A percentile compares a stretch with the other conserved stretches of the same genome.
These are phyloP conservation scores for Drosophila diplacantha DNA, from an alignment of 2,888 invertebrate genomes.

Conservation along the genomic window DNA sequence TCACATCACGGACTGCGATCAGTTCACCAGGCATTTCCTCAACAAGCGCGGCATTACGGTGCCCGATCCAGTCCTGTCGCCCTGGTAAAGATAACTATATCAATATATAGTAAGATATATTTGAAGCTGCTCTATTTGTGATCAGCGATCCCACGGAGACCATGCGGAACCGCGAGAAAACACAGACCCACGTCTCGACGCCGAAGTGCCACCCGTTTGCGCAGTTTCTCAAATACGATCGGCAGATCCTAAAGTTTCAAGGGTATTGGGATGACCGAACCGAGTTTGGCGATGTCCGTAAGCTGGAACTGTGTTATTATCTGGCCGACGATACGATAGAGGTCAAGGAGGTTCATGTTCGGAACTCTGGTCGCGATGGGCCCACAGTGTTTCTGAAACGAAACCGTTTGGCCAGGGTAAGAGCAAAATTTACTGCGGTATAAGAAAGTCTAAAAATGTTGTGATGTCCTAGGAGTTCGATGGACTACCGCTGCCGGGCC, in stretches of 20 bases:
- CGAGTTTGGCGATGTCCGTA: conserved; percentile 87
- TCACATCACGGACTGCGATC: conserved; percentile 90
- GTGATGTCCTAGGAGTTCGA: conserved; percentile 60
- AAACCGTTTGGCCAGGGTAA: conserved; percentile 87
- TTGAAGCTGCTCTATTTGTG: background rate
- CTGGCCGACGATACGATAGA: conserved; percentile 93
- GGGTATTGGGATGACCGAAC: conserved; percentile 95
- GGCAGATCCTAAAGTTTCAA: conserved; percentile 85
- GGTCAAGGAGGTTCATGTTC: conserved; percentile 85
- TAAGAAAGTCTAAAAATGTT: accelerated
- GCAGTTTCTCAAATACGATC: conserved; percentile 90
- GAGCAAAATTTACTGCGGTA: background rate
- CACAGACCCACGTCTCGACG: conserved; percentile 42
- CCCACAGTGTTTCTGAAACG: conserved; percentile 86
- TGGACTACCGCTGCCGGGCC: conserved; percentile 78
- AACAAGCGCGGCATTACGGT: conserved; percentile 91
- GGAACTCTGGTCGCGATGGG: conserved; percentile 85
- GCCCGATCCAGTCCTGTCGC: conserved; percentile 83
- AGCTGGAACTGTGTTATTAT: conserved; percentile 89
- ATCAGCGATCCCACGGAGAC: conserved; percentile 78
- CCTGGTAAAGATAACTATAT: conserved; percentile 73
- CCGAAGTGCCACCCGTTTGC: conserved; percentile 83
- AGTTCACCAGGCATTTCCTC: conserved; percentile 90
- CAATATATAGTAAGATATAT: background rate
- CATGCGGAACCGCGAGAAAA: conserved; percentile 64